These are phyloP conservation scores for Furcula furcula DNA, from an alignment of 2,888 invertebrate genomes.

Conservation along the genomic window DNA sequence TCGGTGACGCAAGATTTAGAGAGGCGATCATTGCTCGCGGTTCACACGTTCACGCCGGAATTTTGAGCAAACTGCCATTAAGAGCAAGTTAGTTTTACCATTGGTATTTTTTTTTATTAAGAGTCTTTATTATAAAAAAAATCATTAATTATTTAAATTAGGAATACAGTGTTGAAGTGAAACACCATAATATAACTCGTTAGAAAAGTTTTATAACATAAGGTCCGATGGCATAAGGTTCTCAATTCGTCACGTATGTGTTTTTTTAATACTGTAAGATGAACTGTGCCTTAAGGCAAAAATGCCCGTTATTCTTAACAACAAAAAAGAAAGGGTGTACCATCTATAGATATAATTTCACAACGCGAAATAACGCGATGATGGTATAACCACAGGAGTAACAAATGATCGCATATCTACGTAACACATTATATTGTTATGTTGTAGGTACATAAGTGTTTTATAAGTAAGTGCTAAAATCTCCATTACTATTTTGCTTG, in stretches of 20 bases:
- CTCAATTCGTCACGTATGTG: too few species aligned
- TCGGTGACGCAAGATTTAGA: slow-evolving; percentile 20
- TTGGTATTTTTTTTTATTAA: too few species aligned
- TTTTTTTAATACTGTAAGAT: background rate
- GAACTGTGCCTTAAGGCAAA: slow-evolving; percentile 14
- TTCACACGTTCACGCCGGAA: slow-evolving; percentile 10
- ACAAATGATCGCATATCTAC: background rate
- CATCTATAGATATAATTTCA: slow-evolving; percentile 2
- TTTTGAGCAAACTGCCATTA: slow-evolving; percentile 8
- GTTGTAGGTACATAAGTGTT: too few species aligned
- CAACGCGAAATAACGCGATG: slow-evolving; percentile 8
- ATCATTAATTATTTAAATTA: too few species aligned
- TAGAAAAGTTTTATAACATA: too few species aligned
- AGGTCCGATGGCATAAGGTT: too few species aligned
- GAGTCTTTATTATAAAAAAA: too few species aligned
- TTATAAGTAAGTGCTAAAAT: too few species aligned
- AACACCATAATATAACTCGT: too few species aligned
- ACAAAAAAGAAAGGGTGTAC: slow-evolving; percentile 14
- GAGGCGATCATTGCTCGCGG: slow-evolving; percentile 20
- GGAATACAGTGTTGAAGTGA: too few species aligned
- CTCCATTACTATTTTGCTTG: too few species aligned
- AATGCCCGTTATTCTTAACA: slow-evolving; percentile 11
- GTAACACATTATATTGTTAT: too few species aligned
- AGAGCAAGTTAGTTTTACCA: slow-evolving; percentile 10
- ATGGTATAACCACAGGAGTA: slow-evolving; percentile 1